phyloP scores from a whole-genome alignment of 2,113 vertebrate genomes.

The Genyomyrus donnyi region DNA sequence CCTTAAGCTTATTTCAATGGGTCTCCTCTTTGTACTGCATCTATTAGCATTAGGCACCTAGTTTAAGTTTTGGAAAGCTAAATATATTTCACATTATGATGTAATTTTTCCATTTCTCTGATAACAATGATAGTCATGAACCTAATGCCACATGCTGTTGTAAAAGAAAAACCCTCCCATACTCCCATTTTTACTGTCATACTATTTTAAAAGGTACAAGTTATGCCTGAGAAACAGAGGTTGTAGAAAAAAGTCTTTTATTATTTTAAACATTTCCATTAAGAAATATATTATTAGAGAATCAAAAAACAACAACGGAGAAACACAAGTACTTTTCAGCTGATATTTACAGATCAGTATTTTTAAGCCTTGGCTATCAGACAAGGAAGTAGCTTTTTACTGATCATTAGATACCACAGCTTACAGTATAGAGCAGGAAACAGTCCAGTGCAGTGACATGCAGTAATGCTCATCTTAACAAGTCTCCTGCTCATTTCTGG shows the following conservation, averaged over 20 bases:
- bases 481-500: neutral
- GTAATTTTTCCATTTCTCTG: neutral
- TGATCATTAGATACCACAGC: neutral
- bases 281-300: neutral
- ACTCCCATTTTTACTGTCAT: neutral
- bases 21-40: neutral
- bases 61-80: neutral
- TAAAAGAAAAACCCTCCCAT: neutral
- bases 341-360: neutral
- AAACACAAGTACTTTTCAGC: neutral
- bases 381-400: neutral
- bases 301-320: neutral
- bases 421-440: neutral
- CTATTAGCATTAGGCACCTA: neutral
- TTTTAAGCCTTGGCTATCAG: neutral
- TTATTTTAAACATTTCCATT: neutral
- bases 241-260: neutral
- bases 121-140: neutral
- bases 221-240: neutral
- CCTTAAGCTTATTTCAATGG: neutral
- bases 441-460: neutral
- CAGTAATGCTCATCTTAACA: neutral
- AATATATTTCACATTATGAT: neutral
- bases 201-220: accelerated
- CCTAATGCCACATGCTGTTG: neutral